Evolutionary conservation across 2,888 invertebrate genomes (phyloP), one percentile per base, ranked within the genome.

Genomic region (Papilio protenor): DNA sequence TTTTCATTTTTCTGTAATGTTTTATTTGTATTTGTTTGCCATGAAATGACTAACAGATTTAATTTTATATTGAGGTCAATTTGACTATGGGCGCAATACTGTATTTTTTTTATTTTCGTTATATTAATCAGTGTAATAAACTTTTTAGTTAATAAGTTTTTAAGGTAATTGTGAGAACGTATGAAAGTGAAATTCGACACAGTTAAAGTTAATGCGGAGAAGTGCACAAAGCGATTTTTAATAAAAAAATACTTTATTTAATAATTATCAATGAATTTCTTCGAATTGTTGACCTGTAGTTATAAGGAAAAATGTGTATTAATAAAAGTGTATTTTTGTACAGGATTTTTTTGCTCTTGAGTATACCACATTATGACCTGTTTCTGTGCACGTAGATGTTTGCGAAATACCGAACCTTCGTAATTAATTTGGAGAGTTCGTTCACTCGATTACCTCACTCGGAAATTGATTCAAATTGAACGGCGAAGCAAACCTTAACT

Each of bases 401-500:
- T 72, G 61, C 61, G 66, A 73, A 57, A 45, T 77, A 27, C 40
- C 73, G 73, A 57, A 57, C 66, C 66, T 27, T 16, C 66, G 73
- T 77, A 77, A 77, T 77, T 73, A 77, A 73, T 77, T 77, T 73
- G 66, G 33, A 23, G 52, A 73, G 55, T 69, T 77, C 47, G 73
- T 73, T 73, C 77, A 66, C 77, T 69, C 76, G 71, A 76, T 61
- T 57, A 73, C 66, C 77, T 77, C 55, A 23, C 77, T 66, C 77
- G 77, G 77, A 77, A 73, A 77, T 77, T 73, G 77, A 77, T 69
- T 77, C 77, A 66, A 73, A 77, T 73, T 66, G 73, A 45, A 73
- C 61, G 76, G 73, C 47, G 45, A 57, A 47, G 73, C 57, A 27
- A 73, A 71, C 76, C 71, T 52, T 61, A 64, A 77, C 61, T 73